Evolutionary conservation across 2,888 invertebrate genomes (phyloP), one percentile per base, ranked within the genome.

Genomic region (Spodoptera exigua): DNA sequence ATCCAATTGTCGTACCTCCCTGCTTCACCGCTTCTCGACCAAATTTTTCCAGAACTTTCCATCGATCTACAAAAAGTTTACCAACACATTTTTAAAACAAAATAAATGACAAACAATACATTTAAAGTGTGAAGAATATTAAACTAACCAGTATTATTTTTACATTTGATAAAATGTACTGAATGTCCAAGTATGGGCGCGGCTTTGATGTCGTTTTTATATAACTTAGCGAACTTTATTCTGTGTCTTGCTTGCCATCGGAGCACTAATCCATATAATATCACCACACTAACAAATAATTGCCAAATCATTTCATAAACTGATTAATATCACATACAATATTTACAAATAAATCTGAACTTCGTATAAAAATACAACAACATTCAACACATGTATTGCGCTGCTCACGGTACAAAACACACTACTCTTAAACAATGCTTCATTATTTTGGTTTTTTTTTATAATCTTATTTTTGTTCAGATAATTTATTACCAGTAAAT

Each of bases 171-270:
- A 17, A 80, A 77, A 36, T 63, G 46, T 11, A 48, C 53, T 1
- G 70, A 67, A 21, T 81, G 75, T n/a, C 83, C 83, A 0, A 83
- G 27, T 2, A 83, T n/a, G 0, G 83, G 83, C 1, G 80, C 14
- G 17, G 64, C 46, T n/a, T 53, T 65, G 1, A 76, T 57, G 43
- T 70, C 66, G 44, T 62, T 78, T 45, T 70, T 80, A 3, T 70
- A 57, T 16, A 70, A 32, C 3, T 60, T 63, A 4, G 61, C 43
- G 10, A 81, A 60, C 17, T 57, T 59, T n/a, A 79, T 69, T 10
- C 49, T 53, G 12, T 70, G 69, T 3, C 79, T 66, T 2, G 67
- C 74, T 34, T 63, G 49, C 79, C 78, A 81, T 35, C 79, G 45
- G 41, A 67, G 39, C 7, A 60, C 16, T 3, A 65, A 32, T 53